These are phyloP conservation scores for Hemicentrotus pulcherrimus DNA, from an alignment of 35 echinoderm and acorn worm genomes.

Conservation along the genomic window DNA sequence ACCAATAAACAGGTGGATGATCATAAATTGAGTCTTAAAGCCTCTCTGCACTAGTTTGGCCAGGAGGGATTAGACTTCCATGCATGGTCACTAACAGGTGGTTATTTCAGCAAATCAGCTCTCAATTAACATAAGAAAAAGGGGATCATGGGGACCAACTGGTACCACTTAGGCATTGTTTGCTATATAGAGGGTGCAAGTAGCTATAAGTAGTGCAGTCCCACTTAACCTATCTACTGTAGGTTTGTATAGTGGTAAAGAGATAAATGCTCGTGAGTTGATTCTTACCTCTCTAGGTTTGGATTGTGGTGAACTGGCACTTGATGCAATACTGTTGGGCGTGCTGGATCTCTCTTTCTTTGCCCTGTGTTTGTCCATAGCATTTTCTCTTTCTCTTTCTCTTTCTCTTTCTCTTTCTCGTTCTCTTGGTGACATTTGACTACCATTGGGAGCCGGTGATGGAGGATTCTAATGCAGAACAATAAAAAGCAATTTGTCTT, in stretches of 20 bases:
- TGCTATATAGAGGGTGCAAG: too few relatives aligned
- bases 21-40: too few relatives aligned
- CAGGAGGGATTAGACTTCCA: too few relatives aligned
- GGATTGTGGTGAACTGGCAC: slow-evolving; percentile 87
- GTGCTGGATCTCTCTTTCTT: slow-evolving; percentile 96
- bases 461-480: slow-evolving; percentile 60
- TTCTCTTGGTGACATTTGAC: slow-evolving; percentile 87
- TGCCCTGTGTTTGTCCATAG: slow-evolving; percentile 88
- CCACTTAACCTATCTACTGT: too few relatives aligned
- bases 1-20: too few relatives aligned
- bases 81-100: too few relatives aligned
- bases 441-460: slow-evolving; percentile 85
- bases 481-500: background rate
- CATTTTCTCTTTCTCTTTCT: slow-evolving; percentile 95
- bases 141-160: too few relatives aligned
- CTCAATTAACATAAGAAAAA: too few relatives aligned
- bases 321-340: slow-evolving; percentile 94
- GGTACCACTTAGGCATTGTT: too few relatives aligned
- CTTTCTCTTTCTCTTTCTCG: slow-evolving; percentile 82
- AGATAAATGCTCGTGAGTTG: background rate
- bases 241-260: background rate
- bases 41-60: too few relatives aligned
- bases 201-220: too few relatives aligned
- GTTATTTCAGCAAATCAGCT: too few relatives aligned
- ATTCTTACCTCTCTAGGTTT: slow-evolving; percentile 86